Percentiles rank a stretch among this genome's conserved stretches.
Conservation (phyloP, 2,113 vertebrate genomes). For the Dendrocopos noguchii region DNA sequence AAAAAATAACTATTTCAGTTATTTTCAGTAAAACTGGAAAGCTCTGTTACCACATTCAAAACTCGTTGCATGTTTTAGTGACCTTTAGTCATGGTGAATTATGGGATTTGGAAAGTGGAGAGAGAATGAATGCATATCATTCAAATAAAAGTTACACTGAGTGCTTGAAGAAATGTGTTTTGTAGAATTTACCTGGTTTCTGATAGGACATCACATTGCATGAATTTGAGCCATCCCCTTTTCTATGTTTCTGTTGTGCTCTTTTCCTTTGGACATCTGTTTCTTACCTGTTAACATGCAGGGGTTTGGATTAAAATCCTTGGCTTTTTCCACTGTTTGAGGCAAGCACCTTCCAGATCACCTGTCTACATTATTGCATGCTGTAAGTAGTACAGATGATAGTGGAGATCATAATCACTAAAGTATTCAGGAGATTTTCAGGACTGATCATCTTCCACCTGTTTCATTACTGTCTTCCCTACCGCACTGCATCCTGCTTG, state of each 20-base stretch:
- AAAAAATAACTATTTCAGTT: background rate
- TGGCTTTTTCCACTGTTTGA: background rate
- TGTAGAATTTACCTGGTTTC: background rate
- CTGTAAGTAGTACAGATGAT: background rate
- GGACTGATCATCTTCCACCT: background rate
- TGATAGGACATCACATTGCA: background rate
- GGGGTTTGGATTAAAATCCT: background rate
- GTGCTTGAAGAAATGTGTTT: background rate
- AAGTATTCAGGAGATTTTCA: background rate
- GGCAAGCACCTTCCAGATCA: background rate
- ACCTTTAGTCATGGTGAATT: background rate
- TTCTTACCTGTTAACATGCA: background rate
- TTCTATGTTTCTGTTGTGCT: background rate
- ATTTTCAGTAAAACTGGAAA: background rate
- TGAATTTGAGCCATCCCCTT: background rate
- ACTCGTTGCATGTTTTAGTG: background rate
- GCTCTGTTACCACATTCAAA: background rate
- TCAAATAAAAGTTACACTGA: background rate
- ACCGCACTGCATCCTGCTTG: background rate
- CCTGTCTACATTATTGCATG: background rate
- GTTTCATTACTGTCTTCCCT: background rate
- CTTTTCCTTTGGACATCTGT: background rate
- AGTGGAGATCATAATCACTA: background rate
- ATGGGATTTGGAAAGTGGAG: background rate
- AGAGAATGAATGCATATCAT: background rate